Percentiles rank a stretch among this genome's conserved stretches.
phyloP scores from a whole-genome alignment of 2,888 invertebrate species.

The Salticus scenicus region DNA sequence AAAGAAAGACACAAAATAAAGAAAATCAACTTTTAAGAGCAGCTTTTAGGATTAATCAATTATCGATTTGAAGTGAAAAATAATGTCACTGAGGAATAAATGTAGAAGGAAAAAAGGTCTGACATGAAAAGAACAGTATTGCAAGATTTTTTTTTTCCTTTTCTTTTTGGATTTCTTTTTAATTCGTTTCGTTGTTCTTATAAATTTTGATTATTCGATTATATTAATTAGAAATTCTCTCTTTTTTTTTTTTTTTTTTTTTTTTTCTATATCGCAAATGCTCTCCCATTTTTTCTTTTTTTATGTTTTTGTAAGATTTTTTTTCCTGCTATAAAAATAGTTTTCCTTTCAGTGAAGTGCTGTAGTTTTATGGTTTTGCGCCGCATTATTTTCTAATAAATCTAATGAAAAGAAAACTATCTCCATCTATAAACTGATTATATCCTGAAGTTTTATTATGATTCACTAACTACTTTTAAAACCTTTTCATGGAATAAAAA shows the following conservation, averaged over 20 bases:
- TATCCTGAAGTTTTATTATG: too few species aligned
- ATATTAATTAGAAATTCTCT: constrained; percentile 36
- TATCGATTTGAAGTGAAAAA: constrained; percentile 55
- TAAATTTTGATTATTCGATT: constrained; percentile 54
- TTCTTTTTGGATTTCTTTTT: neutral
- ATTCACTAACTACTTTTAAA: too few species aligned
- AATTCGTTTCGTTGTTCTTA: constrained; percentile 28
- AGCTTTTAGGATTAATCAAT: constrained; percentile 66
- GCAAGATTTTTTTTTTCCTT: constrained; percentile 20
- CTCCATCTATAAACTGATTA: too few species aligned
- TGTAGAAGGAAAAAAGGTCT: constrained; percentile 15
- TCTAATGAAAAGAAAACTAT: too few species aligned
- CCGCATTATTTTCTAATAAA: too few species aligned
- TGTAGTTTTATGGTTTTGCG: too few species aligned
- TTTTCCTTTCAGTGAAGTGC: too few species aligned
- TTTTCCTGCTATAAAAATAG: too few species aligned
- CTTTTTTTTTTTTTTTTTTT: neutral
- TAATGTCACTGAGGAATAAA: constrained; percentile 17
- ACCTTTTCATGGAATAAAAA: too few species aligned
- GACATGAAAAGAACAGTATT: neutral
- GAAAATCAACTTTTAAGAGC: constrained; percentile 34
- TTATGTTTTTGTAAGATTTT: too few species aligned
- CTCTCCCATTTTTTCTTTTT: too few species aligned
- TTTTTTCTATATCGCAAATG: too few species aligned
- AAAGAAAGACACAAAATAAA: constrained; percentile 24